phyloP scores from a whole-genome alignment of 2,113 vertebrate genomes.

The Pseudorectes ferrugineus region DNA sequence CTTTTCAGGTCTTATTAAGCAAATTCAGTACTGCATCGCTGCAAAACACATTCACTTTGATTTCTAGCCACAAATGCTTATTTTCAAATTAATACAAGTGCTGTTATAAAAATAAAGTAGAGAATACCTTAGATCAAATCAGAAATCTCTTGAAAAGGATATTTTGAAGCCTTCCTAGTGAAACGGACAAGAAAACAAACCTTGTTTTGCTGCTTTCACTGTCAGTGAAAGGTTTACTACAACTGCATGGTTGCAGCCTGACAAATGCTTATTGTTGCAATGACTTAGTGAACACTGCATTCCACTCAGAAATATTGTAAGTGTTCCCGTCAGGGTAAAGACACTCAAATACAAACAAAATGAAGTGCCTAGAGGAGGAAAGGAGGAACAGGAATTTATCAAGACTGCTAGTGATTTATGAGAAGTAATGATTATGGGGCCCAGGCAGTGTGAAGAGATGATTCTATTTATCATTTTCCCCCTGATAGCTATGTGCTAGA shows the following conservation, averaged over 20 bases:
- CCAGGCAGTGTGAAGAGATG: slow-evolving; percentile 32
- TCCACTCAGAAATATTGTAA: slow-evolving; percentile 43
- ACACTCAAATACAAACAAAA: slow-evolving; percentile 14
- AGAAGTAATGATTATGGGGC: slow-evolving; percentile 49
- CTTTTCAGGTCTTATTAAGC: neutral
- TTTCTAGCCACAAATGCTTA: neutral
- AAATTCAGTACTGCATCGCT: neutral
- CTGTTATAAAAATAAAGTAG: neutral
- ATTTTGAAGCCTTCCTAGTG: neutral
- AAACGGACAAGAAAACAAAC: neutral
- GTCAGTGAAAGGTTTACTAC: slow-evolving; percentile 28
- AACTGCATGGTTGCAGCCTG: neutral
- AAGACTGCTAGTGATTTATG: slow-evolving; percentile 40
- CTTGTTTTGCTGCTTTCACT: neutral
- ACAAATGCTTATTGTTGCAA: slow-evolving; percentile 40
- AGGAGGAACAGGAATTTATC: slow-evolving; percentile 30
- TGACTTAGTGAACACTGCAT: slow-evolving; percentile 22
- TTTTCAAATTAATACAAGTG: neutral
- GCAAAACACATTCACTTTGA: neutral
- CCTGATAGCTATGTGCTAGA: slow-evolving; percentile 43
- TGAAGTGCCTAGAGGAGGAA: slow-evolving; percentile 33
- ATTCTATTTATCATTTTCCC: slow-evolving; percentile 37
- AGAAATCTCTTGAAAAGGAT: neutral
- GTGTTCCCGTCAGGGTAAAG: slow-evolving; percentile 42
- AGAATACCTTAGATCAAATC: neutral